Evolutionary conservation across 92 coral and sea anemone species (phyloP).

Genomic region (Zoanthus sociatus): DNA sequence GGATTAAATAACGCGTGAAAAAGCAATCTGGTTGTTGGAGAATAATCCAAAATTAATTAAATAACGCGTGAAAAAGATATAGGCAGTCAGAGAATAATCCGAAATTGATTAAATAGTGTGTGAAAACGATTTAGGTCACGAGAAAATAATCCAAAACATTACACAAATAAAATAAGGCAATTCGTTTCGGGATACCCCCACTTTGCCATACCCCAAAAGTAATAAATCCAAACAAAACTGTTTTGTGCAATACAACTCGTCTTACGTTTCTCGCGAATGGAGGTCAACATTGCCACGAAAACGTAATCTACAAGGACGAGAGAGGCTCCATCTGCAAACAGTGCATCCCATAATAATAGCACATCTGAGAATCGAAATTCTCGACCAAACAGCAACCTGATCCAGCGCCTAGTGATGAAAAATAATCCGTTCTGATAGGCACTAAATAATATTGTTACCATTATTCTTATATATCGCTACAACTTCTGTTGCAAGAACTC

Average conservation of each 20-base stretch:
- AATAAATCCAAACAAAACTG: too few relatives aligned
- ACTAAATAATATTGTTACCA: background rate
- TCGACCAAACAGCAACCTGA: slow-evolving; percentile 95
- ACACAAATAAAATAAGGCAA: too few relatives aligned
- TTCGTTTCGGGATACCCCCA: too few relatives aligned
- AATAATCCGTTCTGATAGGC: background rate
- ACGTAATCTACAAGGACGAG: slow-evolving; percentile 92
- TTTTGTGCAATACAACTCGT: background rate
- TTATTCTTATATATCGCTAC: background rate
- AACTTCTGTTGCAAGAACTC: background rate
- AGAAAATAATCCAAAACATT: too few relatives aligned
- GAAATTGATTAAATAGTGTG: too few relatives aligned
- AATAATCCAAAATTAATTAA: too few relatives aligned
- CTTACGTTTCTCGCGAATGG: slow-evolving; percentile 91
- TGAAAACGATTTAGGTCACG: too few relatives aligned
- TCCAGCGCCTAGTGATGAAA: slow-evolving; percentile 86
- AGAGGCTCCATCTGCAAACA: slow-evolving; percentile 93
- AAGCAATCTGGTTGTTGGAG: too few relatives aligned
- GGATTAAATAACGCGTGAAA: too few relatives aligned
- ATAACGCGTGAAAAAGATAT: too few relatives aligned
- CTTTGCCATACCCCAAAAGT: too few relatives aligned
- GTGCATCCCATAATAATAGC: slow-evolving; percentile 93
- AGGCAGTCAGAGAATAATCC: too few relatives aligned
- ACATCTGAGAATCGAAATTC: slow-evolving; percentile 94
- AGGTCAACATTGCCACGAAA: slow-evolving; percentile 86